phyloP scores from a whole-genome alignment of 2,888 invertebrate species.

The Helicoverpa assulta region DNA sequence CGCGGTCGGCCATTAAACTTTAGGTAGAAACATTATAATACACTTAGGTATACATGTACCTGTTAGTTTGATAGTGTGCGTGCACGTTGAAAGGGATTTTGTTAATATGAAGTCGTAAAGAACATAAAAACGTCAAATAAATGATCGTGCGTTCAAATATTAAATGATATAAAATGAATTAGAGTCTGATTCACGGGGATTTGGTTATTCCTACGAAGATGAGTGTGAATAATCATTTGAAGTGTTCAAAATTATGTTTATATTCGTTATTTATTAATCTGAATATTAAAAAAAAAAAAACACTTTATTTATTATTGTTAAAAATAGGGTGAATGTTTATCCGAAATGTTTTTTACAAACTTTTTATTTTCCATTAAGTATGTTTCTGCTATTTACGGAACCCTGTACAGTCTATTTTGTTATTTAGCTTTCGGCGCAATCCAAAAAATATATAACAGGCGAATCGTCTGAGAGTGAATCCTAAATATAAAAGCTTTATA shows the following conservation, averaged over 20 bases:
- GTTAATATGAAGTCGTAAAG: constrained; percentile 48
- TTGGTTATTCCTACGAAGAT: not conserved
- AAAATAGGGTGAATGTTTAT: not conserved
- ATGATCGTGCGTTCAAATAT: constrained; percentile 46
- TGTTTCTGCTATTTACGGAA: too few species aligned
- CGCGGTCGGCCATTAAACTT: constrained; percentile 76
- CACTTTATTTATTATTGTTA: not conserved
- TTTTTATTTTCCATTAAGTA: too few species aligned
- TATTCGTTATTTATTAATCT: not conserved
- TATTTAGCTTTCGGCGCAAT: too few species aligned
- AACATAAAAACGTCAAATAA: constrained; percentile 50
- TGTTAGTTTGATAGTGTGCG: constrained; percentile 41
- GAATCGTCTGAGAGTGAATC: not conserved
- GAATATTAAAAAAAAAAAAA: not conserved
- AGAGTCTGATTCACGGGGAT: constrained; percentile 23
- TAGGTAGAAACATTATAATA: constrained; percentile 55
- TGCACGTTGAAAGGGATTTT: constrained; percentile 50
- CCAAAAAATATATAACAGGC: not conserved
- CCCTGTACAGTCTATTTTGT: too few species aligned
- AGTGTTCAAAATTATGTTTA: constrained; percentile 6
- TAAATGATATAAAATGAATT: constrained; percentile 33
- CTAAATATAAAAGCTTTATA: constrained; percentile 2
- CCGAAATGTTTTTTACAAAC: too few species aligned
- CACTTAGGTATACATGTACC: constrained; percentile 20
- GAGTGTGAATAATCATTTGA: constrained; percentile 3